Percentiles rank a stretch among this genome's conserved stretches.
Conservation (phyloP, 2,888 invertebrate species). For the Campoletis raptor region DNA sequence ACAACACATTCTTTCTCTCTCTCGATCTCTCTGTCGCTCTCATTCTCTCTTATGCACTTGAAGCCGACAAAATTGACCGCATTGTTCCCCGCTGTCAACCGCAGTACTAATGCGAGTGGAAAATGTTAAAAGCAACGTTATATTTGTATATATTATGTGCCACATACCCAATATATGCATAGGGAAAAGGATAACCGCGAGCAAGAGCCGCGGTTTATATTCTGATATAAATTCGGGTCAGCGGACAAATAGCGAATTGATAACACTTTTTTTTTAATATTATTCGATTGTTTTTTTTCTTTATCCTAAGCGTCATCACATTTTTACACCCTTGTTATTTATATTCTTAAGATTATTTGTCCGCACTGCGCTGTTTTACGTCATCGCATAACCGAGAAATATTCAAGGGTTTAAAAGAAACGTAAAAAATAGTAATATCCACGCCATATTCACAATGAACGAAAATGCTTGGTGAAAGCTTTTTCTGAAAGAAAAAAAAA, state of each 20-base stretch:
- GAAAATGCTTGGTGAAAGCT: constrained; percentile 39
- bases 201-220: constrained; percentile 8
- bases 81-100: constrained; percentile 79
- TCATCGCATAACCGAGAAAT: neutral
- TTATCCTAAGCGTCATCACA: neutral
- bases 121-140: constrained; percentile 70
- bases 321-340: neutral
- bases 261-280: neutral
- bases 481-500: constrained; percentile 11
- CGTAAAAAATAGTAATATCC: constrained; percentile 12
- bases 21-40: constrained; percentile 27
- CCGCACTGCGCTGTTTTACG: constrained; percentile 34
- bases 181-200: constrained; percentile 12
- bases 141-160: constrained; percentile 26
- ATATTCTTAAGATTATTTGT: constrained; percentile 2
- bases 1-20: constrained; percentile 25
- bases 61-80: constrained; percentile 77
- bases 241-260: constrained; percentile 26
- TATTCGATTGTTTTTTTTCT: neutral
- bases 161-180: constrained; percentile 3
- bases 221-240: constrained; percentile 34
- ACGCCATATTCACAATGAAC: constrained; percentile 36
- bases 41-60: constrained; percentile 46
- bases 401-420: constrained; percentile 7
- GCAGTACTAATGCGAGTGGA: constrained; percentile 78